These are phyloP conservation scores for Hyperoodon ampullatus DNA, from an alignment of 2,113 vertebrate genomes.

Conservation along the genomic window DNA sequence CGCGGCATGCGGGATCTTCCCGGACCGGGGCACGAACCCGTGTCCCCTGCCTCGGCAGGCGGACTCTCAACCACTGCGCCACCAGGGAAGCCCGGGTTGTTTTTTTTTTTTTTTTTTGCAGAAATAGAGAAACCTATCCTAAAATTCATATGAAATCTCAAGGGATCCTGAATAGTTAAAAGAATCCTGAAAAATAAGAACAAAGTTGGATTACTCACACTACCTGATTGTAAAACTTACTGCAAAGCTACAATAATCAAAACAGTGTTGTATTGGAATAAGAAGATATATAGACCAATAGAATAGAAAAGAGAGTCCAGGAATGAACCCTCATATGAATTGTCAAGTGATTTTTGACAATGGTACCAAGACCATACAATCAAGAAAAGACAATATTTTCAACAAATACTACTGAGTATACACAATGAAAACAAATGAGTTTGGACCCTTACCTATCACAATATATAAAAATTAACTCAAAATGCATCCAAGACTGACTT, in stretches of 20 bases:
- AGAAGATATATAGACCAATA: not conserved
- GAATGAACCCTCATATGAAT: not conserved
- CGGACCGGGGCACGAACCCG: too few species aligned
- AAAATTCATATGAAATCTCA: not conserved
- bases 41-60: too few species aligned
- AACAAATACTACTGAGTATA: not conserved
- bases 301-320: not conserved
- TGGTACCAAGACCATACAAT: not conserved
- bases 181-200: not conserved
- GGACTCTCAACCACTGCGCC: too few species aligned
- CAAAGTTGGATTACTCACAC: accelerated
- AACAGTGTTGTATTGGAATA: not conserved
- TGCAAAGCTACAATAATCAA: not conserved
- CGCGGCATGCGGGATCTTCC: too few species aligned
- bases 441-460: not conserved
- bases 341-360: not conserved
- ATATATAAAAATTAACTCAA: not conserved
- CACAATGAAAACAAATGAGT: not conserved
- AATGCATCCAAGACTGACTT: not conserved
- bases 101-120: too few species aligned
- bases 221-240: not conserved
- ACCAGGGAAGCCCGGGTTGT: too few species aligned
- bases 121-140: not conserved
- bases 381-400: not conserved
- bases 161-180: not conserved